Evolutionary conservation across 2,888 invertebrate genomes (phyloP), one percentile per base, ranked within the genome.

Genomic region (Rotaria socialis): DNA sequence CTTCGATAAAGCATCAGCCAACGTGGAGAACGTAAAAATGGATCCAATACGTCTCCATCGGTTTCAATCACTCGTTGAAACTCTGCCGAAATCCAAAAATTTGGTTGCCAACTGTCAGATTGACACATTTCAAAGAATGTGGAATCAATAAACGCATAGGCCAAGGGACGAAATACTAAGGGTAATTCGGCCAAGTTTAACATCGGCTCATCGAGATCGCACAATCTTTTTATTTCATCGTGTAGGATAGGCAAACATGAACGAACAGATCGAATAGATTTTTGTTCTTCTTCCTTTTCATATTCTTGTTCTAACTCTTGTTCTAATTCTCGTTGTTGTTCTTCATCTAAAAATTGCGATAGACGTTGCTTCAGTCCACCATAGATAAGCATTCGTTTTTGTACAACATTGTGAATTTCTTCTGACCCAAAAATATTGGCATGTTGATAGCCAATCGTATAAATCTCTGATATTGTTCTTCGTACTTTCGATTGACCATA

Each of bases 251-350:
- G 60, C 2, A 6, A 1, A 60, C 60, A 60, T n/a, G 60, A 27
- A 2, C n/a, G n/a, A 60, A 60, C 27, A 60, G 6, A 4, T 27
- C 60, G 60, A n/a, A 7, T 0, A n/a, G 1, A 27, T 60, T 60
- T n/a, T 27, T 27, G 60, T 27, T 60, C 60, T 1, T 60, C 5
- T 60, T 60, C 60, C 6, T 27, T 3, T 60, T 60, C 60, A 27
- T 14, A 27, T 60, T 60, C 60, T 60, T 27, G 27, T 60, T 60
- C 75, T 43, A 75, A 24, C 24, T 75, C 60, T 27, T 60, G 60
- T 60, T 60, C 60, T 27, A 60, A 27, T 60, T 60, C 75, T 75
- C 75, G 75, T 75, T 75, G 75, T 75, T 75, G 75, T 5, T 75
- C 75, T 75, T 75, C 75, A 75, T 75, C 75, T 47, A 75, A 43